These are phyloP conservation scores for Aurelia coerulea DNA, from an alignment of 30 jellyfish, hydroid and myxozoan genomes.

Conservation along the genomic window DNA sequence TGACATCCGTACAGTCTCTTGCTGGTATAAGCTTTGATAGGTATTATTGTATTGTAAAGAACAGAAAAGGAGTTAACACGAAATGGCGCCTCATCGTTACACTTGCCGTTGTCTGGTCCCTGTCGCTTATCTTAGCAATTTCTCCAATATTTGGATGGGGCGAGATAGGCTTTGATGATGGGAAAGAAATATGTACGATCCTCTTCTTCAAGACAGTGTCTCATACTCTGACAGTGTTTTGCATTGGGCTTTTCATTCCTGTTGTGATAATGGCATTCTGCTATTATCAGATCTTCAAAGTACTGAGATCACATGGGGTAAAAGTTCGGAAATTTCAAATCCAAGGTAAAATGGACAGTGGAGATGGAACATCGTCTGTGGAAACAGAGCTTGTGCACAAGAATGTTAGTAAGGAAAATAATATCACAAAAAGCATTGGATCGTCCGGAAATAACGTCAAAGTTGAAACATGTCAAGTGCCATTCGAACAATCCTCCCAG, in stretches of 20 bases:
- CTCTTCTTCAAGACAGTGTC: constrained; percentile 59
- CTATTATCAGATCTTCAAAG: constrained; percentile 56
- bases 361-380: background rate
- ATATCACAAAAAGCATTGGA: too few relatives aligned
- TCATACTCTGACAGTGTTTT: constrained; percentile 70
- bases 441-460: too few relatives aligned
- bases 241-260: constrained; percentile 62
- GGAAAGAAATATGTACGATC: constrained; percentile 84
- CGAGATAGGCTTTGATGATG: constrained; percentile 81
- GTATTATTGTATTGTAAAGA: constrained; percentile 71
- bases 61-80: constrained; percentile 41
- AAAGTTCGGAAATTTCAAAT: constrained; percentile 6
- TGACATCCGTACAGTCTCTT: constrained; percentile 83
- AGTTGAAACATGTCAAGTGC: too few relatives aligned
- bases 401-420: too few relatives aligned
- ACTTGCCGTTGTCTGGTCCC: constrained; percentile 48
- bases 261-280: constrained; percentile 72
- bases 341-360: background rate
- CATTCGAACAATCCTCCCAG: too few relatives aligned
- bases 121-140: constrained; percentile 52
- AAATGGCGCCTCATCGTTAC: constrained; percentile 19
- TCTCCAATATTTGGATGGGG: constrained; percentile 91
- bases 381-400: too few relatives aligned
- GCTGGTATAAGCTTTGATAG: constrained; percentile 91
- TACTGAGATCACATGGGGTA: constrained; percentile 26